Conservation (phyloP, 92 coral and sea anemone genomes). For the Palythoa grandis region DNA sequence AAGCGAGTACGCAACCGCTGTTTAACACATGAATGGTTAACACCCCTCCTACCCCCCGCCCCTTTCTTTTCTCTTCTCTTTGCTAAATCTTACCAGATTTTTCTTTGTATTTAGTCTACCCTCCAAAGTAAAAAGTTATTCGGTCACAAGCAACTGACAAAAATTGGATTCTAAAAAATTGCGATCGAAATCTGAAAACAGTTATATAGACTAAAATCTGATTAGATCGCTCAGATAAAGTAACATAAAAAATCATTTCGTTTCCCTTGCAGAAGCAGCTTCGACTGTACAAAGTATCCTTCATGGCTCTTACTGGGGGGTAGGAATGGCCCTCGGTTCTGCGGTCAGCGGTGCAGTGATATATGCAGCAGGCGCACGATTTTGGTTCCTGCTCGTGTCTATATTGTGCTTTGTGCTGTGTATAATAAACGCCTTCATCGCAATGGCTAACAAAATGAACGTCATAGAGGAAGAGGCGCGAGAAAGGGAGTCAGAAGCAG, state of each 20-base stretch:
- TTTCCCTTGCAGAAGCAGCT: conserved; percentile 57
- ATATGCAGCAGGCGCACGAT: conserved; percentile 60
- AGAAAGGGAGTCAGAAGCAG: conserved; percentile 24
- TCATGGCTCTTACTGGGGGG: conserved; percentile 89
- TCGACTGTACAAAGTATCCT: conserved; percentile 80
- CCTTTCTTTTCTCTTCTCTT: too few species aligned
- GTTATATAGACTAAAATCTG: not conserved
- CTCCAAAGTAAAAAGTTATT: too few species aligned
- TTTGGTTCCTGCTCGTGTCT: conserved; percentile 66
- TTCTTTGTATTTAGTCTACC: too few species aligned
- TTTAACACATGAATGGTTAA: too few species aligned
- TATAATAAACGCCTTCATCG: conserved; percentile 63
- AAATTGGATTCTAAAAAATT: too few species aligned
- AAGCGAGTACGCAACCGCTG: too few species aligned
- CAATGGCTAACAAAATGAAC: conserved; percentile 60
- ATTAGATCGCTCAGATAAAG: not conserved
- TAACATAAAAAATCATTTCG: not conserved
- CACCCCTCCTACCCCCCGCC: too few species aligned
- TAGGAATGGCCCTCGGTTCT: conserved; percentile 86
- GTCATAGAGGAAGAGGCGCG: conserved; percentile 61
- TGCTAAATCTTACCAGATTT: too few species aligned
- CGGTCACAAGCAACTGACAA: too few species aligned
- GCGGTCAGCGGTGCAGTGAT: conserved; percentile 82
- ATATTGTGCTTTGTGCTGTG: conserved; percentile 60
- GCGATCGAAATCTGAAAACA: not conserved